These are phyloP conservation scores for Dexiosoma caninum DNA, from an alignment of 2,888 invertebrate genomes.

Conservation along the genomic window DNA sequence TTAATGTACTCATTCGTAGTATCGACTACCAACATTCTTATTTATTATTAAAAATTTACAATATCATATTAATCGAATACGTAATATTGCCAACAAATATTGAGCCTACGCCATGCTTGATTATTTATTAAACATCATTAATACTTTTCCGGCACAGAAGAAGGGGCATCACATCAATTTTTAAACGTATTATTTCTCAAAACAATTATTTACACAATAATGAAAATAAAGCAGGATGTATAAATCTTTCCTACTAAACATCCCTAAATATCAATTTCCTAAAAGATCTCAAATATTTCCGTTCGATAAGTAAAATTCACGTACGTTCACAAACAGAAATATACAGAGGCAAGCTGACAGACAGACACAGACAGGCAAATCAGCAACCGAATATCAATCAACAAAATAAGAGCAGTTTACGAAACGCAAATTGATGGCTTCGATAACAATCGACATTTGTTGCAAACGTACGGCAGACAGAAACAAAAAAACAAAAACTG, in stretches of 20 bases:
- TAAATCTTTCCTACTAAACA: background rate
- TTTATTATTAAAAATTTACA: no score
- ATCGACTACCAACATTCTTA: no score
- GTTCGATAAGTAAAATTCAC: background rate
- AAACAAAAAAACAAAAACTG: background rate
- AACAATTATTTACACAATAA: background rate
- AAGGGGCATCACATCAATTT: background rate
- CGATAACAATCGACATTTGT: slow-evolving; percentile 60
- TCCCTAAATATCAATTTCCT: slow-evolving; percentile 10
- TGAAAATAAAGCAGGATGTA: background rate
- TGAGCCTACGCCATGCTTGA: background rate
- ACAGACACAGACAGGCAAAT: background rate
- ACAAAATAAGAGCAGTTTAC: slow-evolving; percentile 28
- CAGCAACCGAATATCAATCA: slow-evolving; percentile 44
- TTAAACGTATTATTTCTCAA: background rate
- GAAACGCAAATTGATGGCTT: slow-evolving; percentile 55
- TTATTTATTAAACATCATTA: background rate
- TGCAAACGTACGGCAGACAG: background rate
- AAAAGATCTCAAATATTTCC: background rate
- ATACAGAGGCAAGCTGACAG: background rate
- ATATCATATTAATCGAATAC: no score
- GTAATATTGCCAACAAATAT: background rate
- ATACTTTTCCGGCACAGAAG: background rate
- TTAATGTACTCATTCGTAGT: no score
- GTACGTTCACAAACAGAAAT: background rate